Percentiles rank a stretch among this genome's conserved stretches.
Conservation (phyloP, 2,888 invertebrate genomes). For the Drepanosiphum platanoidis region DNA sequence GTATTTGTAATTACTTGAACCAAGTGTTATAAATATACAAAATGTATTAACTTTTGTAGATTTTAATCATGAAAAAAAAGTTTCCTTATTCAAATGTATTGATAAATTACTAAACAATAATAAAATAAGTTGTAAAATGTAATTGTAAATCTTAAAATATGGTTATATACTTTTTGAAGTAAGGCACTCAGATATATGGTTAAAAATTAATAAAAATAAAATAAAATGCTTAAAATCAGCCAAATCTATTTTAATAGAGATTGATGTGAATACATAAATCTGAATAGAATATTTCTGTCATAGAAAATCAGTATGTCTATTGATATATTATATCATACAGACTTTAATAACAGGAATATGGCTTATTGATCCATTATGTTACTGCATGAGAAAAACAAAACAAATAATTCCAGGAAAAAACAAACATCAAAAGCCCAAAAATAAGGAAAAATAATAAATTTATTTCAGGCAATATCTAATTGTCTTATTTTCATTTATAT, state of each 20-base stretch:
- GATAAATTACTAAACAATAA: too few species aligned
- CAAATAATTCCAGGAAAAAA: not conserved
- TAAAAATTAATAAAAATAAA: not conserved
- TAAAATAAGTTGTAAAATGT: too few species aligned
- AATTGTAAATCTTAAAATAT: too few species aligned
- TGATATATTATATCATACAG: constrained; percentile 32
- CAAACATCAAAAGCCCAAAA: not conserved
- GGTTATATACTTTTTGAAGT: too few species aligned
- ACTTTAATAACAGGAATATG: not conserved
- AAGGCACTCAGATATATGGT: not conserved
- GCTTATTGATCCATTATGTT: not conserved
- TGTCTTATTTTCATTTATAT: too few species aligned
- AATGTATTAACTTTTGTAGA: too few species aligned
- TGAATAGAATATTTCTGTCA: constrained; percentile 12
- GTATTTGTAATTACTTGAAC: too few species aligned
- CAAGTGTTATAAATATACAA: too few species aligned
- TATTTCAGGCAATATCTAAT: too few species aligned
- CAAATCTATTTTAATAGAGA: not conserved
- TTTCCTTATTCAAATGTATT: too few species aligned
- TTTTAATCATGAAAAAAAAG: too few species aligned
- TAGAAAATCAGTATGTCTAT: constrained; percentile 35
- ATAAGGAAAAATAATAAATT: too few species aligned
- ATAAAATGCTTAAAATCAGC: not conserved
- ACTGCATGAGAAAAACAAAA: not conserved
- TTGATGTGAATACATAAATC: not conserved